Percentiles rank a stretch among this genome's conserved stretches.
phyloP scores from a whole-genome alignment of 2,797 vertebrate genomes.

The Craterocephalus amniculus region DNA sequence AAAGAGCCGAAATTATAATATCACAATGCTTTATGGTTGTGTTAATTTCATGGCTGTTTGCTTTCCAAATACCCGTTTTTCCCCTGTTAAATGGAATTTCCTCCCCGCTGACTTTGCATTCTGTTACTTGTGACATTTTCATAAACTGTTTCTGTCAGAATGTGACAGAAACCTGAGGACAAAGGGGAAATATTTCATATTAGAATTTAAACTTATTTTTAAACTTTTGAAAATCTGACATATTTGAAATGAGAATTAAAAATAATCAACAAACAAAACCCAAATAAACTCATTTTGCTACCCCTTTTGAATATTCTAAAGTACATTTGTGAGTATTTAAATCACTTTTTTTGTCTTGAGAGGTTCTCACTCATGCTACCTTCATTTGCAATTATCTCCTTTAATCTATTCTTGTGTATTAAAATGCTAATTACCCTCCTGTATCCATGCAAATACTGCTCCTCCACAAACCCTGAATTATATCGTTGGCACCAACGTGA shows the following conservation, averaged over 20 bases:
- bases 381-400: conserved; percentile 2
- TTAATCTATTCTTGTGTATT: background rate
- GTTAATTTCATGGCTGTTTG: conserved; percentile 73
- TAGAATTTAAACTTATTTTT: background rate
- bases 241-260: background rate
- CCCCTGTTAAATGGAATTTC: conserved; percentile 45
- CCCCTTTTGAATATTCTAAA: background rate
- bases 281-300: too few relatives aligned
- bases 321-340: background rate
- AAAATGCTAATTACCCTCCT: background rate
- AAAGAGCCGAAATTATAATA: conserved; percentile 45
- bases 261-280: background rate
- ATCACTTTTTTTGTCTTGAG: background rate
- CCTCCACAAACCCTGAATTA: conserved; percentile 2
- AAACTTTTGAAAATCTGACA: background rate
- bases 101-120: conserved; percentile 31
- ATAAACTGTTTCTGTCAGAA: conserved; percentile 7
- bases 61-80: conserved; percentile 33
- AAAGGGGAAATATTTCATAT: background rate
- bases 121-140: conserved; percentile 24
- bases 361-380: background rate
- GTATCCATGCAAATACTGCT: conserved; percentile 12
- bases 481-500: conserved; percentile 20
- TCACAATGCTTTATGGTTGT: conserved; percentile 39
- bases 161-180: background rate